Conservation (phyloP, 2,797 vertebrate species). For the Chiloscyllium punctatum region DNA sequence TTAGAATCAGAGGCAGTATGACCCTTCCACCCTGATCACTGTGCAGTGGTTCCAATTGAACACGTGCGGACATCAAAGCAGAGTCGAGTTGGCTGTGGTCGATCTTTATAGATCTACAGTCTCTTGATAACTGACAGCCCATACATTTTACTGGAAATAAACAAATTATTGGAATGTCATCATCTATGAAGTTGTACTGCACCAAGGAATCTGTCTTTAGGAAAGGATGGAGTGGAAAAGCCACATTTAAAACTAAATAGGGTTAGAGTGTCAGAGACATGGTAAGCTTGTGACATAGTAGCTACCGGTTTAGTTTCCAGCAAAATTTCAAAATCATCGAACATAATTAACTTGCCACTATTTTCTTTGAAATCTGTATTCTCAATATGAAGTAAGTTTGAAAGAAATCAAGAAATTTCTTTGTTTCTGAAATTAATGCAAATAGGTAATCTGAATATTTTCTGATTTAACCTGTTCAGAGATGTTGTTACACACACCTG, state of each 20-base stretch:
- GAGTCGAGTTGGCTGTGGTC: not conserved
- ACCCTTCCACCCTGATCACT: not conserved
- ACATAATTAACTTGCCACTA: not conserved
- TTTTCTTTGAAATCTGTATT: not conserved
- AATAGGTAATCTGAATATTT: not conserved
- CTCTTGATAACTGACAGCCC: not conserved
- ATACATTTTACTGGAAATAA: not conserved
- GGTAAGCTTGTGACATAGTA: not conserved
- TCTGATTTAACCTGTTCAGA: not conserved
- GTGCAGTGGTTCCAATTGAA: not conserved
- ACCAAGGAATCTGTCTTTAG: not conserved
- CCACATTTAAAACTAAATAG: not conserved
- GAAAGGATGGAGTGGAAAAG: not conserved
- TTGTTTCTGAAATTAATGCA: not conserved
- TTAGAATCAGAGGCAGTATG: not conserved
- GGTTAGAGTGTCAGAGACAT: not conserved
- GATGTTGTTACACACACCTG: too few species aligned
- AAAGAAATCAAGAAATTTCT: not conserved
- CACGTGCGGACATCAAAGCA: not conserved
- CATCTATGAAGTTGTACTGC: not conserved
- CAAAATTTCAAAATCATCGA: not conserved
- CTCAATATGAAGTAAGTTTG: not conserved
- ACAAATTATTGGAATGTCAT: not conserved
- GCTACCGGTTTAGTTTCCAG: not conserved
- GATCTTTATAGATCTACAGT: not conserved